Evolutionary conservation across 2,113 vertebrate genomes (phyloP), one percentile per base, ranked within the genome.

Genomic region (Labrus mixtus): DNA sequence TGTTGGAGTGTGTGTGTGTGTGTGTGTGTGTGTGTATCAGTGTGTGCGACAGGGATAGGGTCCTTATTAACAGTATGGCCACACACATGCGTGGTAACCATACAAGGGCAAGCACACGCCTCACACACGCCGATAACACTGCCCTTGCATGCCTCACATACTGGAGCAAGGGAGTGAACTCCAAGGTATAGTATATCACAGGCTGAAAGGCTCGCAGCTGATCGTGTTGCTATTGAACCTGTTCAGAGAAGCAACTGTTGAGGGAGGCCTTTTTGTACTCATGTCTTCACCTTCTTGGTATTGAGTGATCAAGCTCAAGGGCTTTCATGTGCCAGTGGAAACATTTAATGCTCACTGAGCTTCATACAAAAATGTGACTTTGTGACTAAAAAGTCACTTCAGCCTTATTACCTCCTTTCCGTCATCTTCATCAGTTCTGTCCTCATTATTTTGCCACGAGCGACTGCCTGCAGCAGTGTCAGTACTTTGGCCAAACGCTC

Each of bases 401-500:
- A 11, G 13, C 29, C 6, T 39, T 39, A 56, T 78, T 74, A 96
- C 96, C 92, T 96, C 65, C 93, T 95, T 64, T 94, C 94, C 55
- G 89, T 93, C 89, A 98, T 95, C 85, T 88, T 95, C 56, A 89
- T 88, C 29, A 95, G 95, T 80, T 97, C 95, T 20, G 93, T 74
- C 73, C 96, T 95, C 96, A 97, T 97, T 64, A 98, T 92, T 66
- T 88, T 94, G 29, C 97, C 96, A 0, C 96, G 94, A 87, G 96
- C 95, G 12, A 90, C 92, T 0, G 97, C 96, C 92, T 98, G 97
- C 67, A 99, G 90, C 93, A 97, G 79, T 0, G 96, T 98, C 79
- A 98, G 73, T 70, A 97, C 91, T 93, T 97, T 97, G 79, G 96
- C 96, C 92, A 98, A 84, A 2, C 96, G 95, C 71, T 97, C 94